Evolutionary conservation across 2,113 vertebrate genomes (phyloP).

Genomic region (Ondatra zibethicus): DNA sequence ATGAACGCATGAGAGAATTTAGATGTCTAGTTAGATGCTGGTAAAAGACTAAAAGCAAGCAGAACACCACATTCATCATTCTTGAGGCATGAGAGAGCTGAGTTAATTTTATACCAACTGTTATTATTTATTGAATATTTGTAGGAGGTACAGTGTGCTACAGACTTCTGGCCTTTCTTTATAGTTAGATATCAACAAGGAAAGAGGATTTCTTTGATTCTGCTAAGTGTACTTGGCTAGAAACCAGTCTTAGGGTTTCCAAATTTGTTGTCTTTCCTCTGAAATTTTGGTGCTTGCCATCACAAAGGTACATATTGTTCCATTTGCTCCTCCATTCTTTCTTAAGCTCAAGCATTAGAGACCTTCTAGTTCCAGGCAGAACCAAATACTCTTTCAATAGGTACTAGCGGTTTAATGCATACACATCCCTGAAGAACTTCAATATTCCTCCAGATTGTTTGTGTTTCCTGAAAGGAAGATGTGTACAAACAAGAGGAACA

Average conservation of each 20-base stretch:
- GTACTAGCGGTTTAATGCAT: neutral
- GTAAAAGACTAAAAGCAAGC: neutral
- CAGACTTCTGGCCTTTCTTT: neutral
- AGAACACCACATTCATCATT: neutral
- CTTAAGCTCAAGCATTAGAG: neutral
- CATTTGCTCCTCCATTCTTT: neutral
- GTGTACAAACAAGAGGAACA: slow-evolving; percentile 2
- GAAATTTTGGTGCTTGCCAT: neutral
- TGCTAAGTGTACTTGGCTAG: neutral
- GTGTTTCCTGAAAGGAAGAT: neutral
- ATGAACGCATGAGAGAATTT: neutral
- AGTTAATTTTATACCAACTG: neutral
- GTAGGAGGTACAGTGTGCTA: neutral
- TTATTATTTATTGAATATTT: neutral
- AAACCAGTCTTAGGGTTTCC: neutral
- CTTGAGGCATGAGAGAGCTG: rapidly evolving
- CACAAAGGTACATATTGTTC: rapidly evolving
- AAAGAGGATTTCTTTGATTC: neutral
- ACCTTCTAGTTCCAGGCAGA: too few species aligned
- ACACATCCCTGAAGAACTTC: neutral
- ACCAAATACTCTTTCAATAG: rapidly evolving
- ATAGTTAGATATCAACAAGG: neutral
- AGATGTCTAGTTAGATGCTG: neutral
- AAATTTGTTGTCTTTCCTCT: neutral
- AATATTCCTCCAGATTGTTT: neutral